Base-by-base conservation (phyloP, 2,888 invertebrate species). In the Lepeophtheirus nordmannii region DNA sequence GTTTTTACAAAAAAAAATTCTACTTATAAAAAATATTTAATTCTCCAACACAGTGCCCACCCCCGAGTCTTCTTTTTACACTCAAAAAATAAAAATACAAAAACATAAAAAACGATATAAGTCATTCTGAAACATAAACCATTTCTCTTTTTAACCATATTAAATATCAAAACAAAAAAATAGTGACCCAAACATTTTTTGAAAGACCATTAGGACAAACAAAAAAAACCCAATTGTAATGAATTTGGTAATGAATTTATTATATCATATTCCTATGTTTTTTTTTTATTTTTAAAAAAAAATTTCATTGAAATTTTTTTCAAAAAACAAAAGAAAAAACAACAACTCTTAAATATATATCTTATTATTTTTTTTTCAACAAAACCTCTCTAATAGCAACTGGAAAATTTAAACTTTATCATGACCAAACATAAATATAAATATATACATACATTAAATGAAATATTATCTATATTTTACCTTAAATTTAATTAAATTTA, bases 91-190 rank as follows among this genome's bases (percentile, higher is more conserved):
- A 5, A n/a, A n/a, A n/a, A n/a, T n/a, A n/a, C n/a, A n/a, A n/a
- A n/a, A 14, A 46, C 2, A n/a, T 17, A 17, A 46, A 46, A 46
- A n/a, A n/a, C 53, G n/a, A n/a, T n/a, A 46, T 8, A 46, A 46
- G 53, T 46, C 53, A 46, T 46, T 46, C 53, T 46, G 53, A 46
- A 46, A 46, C 53, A 46, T n/a, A 46, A 46, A 46, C 53, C 53
- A 46, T 46, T 46, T 30, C 30, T 30, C 7, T 30, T 46, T 46
- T 17, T n/a, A 5, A 46, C 53, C 53, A 46, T 46, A 46, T 46
- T 17, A 46, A 46, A 46, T n/a, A 30, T 30, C 30, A 30, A 30
- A 30, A 30, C 2, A 30, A 30, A 30, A 30, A 30, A 30, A 30
- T 30, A 30, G 30, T 30, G 30, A 30, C 30, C 30, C 30, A 30